Conservation (phyloP, 1,140 invertebrate species). For the Zaprionus taronus region DNA sequence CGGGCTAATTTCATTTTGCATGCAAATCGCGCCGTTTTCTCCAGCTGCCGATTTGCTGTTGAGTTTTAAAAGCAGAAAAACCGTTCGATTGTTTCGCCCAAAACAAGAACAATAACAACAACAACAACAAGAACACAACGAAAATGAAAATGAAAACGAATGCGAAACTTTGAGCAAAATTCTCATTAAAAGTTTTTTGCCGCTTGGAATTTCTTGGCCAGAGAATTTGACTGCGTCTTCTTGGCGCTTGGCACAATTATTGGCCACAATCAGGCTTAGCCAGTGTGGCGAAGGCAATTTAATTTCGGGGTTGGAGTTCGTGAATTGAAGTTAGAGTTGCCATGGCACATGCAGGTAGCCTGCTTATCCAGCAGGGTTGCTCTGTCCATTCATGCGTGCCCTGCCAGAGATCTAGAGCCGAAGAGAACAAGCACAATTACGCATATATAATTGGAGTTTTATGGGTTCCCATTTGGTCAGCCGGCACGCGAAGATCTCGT, state of each 20-base stretch:
- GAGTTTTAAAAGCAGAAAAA: constrained; percentile 41
- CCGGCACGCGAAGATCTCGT: constrained; percentile 52
- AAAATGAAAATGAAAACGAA: constrained; percentile 13
- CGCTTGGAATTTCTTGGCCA: constrained; percentile 51
- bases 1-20: constrained; percentile 71
- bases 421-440: neutral
- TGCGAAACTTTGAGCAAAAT: constrained; percentile 57
- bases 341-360: constrained; percentile 43
- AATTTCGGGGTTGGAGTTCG: neutral
- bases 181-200: constrained; percentile 76
- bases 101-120: neutral
- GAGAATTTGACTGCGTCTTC: constrained; percentile 58
- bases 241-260: constrained; percentile 58
- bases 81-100: constrained; percentile 4
- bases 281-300: constrained; percentile 13
- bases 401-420: neutral
- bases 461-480: constrained; percentile 16
- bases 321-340: neutral
- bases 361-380: constrained; percentile 52
- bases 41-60: constrained; percentile 62
- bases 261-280: constrained; percentile 50
- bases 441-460: constrained; percentile 54
- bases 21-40: constrained; percentile 72
- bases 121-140: constrained; percentile 9
- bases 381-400: constrained; percentile 29